Evolutionary conservation across 1,140 invertebrate genomes (phyloP), one percentile per base, ranked within the genome.

Genomic region (Musca vetustissima): DNA sequence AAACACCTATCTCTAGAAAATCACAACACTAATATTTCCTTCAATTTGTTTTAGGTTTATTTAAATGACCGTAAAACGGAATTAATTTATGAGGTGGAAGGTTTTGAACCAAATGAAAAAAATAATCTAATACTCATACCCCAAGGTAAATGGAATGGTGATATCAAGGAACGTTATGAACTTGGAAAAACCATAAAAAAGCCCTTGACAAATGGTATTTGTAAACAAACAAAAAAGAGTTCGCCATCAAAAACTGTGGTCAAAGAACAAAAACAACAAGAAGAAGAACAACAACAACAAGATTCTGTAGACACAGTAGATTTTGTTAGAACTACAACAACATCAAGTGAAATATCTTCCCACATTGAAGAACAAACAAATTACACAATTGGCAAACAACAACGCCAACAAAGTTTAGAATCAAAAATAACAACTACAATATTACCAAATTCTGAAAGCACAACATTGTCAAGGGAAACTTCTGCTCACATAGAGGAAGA

Each of bases 61-160:
- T 69, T 81, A 15, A 81, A 80, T 72, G 68, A 71, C 2, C 47
- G 75, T n/a, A 70, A 72, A 13, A 57, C 50, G 2, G 66, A 73
- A 49, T 65, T 77, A 32, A 14, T 81, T 1, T 81, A 72, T 53
- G 73, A 75, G 36, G 74, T 81, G 57, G 47, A 69, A 4, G 78
- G 79, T 4, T 81, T 81, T 67, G 73, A 76, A 55, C 73, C 71
- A 7, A 61, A 73, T 49, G 57, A 71, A 3, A 80, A 78, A 47
- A 82, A 82, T 59, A 69, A 74, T 70, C 64, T 82, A 65, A 61
- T 80, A n/a, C 64, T 82, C 8, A 66, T 80, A 49, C 80, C 80
- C 1, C 52, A 70, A 15, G 72, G 69, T 14, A 73, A 59, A 1
- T 81, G 79, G 79, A 73, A 81, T 66, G 76, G 77, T 25, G 74